Conservation (phyloP, 2,113 vertebrate genomes). For the Epinephelus fuscoguttatus region DNA sequence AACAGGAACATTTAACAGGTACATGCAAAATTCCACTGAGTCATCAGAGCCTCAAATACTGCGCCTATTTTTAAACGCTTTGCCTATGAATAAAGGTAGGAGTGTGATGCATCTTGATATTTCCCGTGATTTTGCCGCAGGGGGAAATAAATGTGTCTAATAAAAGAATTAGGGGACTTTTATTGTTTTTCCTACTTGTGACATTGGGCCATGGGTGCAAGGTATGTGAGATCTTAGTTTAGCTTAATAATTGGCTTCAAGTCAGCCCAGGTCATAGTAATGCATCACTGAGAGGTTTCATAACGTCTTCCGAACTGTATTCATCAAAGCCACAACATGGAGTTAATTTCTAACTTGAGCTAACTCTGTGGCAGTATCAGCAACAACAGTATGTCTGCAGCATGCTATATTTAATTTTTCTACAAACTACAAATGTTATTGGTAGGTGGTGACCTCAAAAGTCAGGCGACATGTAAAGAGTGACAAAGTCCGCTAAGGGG, state of each 20-base stretch:
- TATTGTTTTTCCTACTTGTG: conserved; percentile 8
- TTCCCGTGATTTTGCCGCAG: conserved; percentile 24
- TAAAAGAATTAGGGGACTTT: conserved; percentile 23
- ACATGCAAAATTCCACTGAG: conserved; percentile 61
- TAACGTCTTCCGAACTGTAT: background rate
- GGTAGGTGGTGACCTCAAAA: too few relatives aligned
- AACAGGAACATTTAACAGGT: conserved; percentile 37
- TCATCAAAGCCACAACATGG: background rate
- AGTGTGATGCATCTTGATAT: conserved; percentile 35
- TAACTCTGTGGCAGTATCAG: too few relatives aligned
- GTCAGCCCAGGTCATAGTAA: background rate
- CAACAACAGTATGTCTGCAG: too few relatives aligned
- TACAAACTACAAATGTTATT: too few relatives aligned
- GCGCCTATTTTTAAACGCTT: conserved; percentile 35
- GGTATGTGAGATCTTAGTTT: background rate
- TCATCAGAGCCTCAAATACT: conserved; percentile 51
- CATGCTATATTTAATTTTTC: too few relatives aligned
- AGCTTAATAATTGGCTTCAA: background rate
- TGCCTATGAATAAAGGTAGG: conserved; percentile 40
- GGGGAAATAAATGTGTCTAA: conserved; percentile 5
- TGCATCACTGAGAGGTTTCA: background rate
- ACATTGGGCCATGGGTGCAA: background rate
- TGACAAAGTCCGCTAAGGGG: too few relatives aligned
- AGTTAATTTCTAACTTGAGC: background rate
- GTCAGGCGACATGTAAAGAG: too few relatives aligned